Evolutionary conservation across 2,113 vertebrate genomes (phyloP).

Genomic region (Vicugna pacos): DNA sequence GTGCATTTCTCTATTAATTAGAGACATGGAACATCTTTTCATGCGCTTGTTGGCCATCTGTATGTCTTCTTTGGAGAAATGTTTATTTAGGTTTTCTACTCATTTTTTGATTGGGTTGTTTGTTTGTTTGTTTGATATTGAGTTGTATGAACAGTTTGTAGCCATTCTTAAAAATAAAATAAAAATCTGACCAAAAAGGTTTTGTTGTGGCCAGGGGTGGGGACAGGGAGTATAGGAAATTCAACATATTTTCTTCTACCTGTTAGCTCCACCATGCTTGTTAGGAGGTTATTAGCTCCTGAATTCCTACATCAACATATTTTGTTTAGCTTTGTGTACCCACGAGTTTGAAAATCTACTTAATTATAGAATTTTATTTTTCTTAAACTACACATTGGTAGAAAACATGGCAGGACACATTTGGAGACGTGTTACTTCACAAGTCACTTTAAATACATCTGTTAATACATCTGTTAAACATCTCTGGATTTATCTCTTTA

Average conservation of each 20-base stretch:
- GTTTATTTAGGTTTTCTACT: too few species aligned
- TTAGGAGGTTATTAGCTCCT: neutral
- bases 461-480: neutral
- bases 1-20: too few species aligned
- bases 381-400: neutral
- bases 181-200: neutral
- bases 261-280: rapidly evolving
- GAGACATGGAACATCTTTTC: too few species aligned
- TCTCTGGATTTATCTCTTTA: neutral
- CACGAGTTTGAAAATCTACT: neutral
- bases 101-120: too few species aligned
- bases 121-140: too few species aligned
- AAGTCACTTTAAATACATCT: neutral
- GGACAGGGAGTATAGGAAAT: neutral
- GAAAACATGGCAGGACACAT: neutral
- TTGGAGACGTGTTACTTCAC: neutral
- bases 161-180: neutral
- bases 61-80: too few species aligned
- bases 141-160: too few species aligned
- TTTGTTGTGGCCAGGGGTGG: neutral
- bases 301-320: neutral
- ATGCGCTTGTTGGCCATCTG: too few species aligned
- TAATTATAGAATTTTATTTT: neutral
- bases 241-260: neutral
- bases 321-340: neutral